Base-by-base conservation (phyloP, 35 echinoderm and acorn worm species). In the Apostichopus parvimensis region DNA sequence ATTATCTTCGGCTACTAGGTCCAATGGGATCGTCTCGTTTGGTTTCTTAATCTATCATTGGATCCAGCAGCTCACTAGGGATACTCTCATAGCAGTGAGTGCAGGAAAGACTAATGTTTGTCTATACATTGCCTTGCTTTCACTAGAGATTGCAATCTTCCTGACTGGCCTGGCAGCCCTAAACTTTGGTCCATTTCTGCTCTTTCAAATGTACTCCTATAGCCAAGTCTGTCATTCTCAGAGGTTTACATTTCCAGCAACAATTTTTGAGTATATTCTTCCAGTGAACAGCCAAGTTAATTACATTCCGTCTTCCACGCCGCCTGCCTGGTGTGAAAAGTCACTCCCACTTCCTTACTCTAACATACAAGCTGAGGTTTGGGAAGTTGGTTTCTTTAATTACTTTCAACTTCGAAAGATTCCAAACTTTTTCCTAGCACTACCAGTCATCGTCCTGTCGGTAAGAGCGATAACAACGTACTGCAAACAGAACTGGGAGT, bases 351-450 rank as follows among this genome's bases (percentile, higher is more conserved):
- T 99, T 6, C 93, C 95, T 8, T 99, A 99, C 75, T 94, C 97
- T 1, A 88, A 87, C 71, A 94, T 99, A 1, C 97, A 99, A 77
- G 77, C 95, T 13, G 45, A 96, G 21, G 93, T 96, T 77, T 99
- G 97, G 95, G 90, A 95, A 6, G 95, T 99, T 53, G 97, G 97
- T 8, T 95, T 99, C 77, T 71, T 99, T 14, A 87, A 92, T 26
- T 99, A 99, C 72, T 99, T 95, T 65, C 87, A 99, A 87, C 26
- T 96, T 15, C 94, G 87, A 59, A 91, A 99, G 61, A 93, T 99
- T 25, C 97, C 97, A 57, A 99, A 99, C 56, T 99, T 99, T 65
- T 13, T 99, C 20, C 93, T 99, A 0, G 97, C 95, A 21, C 54
- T 92, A 9, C 97, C 97, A 13, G 91, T 95, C 59, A 89, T 99